Conservation (phyloP, 2,797 vertebrate genomes). For the Meda fulgida region DNA sequence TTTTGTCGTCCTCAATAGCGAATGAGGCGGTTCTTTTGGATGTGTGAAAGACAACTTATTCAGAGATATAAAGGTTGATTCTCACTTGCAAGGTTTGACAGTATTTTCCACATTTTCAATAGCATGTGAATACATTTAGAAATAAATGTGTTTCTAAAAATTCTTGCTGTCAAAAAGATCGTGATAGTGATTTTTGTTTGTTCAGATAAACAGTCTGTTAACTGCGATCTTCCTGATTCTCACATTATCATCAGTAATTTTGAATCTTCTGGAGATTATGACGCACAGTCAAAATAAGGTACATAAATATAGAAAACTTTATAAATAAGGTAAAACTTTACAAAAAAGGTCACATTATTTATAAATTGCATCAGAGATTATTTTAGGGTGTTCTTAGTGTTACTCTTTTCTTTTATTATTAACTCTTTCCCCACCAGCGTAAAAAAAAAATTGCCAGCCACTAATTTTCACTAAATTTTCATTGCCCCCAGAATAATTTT, state of each 20-base stretch:
- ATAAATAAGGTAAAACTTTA: neutral
- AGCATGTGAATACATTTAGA: neutral
- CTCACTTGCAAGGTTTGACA: neutral
- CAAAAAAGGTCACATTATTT: neutral
- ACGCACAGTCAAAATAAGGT: neutral
- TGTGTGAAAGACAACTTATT: slow-evolving; percentile 11
- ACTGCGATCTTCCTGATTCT: neutral
- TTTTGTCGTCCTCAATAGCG: slow-evolving; percentile 22
- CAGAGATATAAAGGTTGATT: neutral
- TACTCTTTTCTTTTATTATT: neutral
- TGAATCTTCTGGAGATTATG: too few relatives aligned
- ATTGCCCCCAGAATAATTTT: too few relatives aligned
- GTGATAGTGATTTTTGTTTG: neutral
- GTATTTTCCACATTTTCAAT: neutral
- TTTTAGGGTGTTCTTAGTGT: too few relatives aligned
- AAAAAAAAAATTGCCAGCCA: too few relatives aligned
- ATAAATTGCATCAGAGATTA: neutral
- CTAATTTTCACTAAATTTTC: too few relatives aligned
- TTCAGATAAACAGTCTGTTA: neutral
- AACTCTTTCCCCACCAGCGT: too few relatives aligned
- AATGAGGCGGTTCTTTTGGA: neutral
- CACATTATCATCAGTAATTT: neutral
- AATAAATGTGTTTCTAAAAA: neutral
- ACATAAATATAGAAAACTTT: neutral
- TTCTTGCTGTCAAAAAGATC: neutral